These are phyloP conservation scores for Oscheius sp. DNA, from an alignment of 2,888 invertebrate genomes.

Conservation along the genomic window DNA sequence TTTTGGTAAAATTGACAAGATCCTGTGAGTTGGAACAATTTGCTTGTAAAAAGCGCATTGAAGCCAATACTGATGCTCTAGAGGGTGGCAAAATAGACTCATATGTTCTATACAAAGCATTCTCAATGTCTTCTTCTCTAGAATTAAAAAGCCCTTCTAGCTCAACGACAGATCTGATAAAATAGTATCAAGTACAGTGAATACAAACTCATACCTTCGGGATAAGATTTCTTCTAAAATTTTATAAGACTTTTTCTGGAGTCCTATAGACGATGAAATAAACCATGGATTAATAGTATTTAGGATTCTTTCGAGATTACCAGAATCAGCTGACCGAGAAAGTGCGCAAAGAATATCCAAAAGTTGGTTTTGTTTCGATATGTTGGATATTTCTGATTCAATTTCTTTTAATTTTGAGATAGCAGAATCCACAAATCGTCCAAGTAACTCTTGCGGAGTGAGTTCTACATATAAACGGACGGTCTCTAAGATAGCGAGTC, in stretches of 20 bases:
- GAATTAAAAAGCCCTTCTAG: slow-evolving; percentile 47
- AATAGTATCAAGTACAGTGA: not conserved
- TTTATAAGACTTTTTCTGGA: slow-evolving; percentile 68
- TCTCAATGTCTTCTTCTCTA: slow-evolving; percentile 35
- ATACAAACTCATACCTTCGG: slow-evolving; percentile 40
- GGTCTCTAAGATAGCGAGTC: slow-evolving; percentile 82
- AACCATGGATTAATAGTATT: slow-evolving; percentile 57
- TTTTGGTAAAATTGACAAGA: too few species aligned
- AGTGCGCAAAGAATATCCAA: slow-evolving; percentile 63
- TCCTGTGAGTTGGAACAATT: slow-evolving; percentile 34
- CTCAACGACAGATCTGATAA: slow-evolving; percentile 35
- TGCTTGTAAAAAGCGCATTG: slow-evolving; percentile 38
- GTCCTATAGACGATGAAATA: slow-evolving; percentile 36
- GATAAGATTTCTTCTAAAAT: slow-evolving; percentile 63
- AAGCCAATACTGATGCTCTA: slow-evolving; percentile 44
- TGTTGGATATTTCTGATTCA: slow-evolving; percentile 32
- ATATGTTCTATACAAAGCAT: slow-evolving; percentile 37
- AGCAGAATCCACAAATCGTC: slow-evolving; percentile 59
- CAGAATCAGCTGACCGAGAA: slow-evolving; percentile 41
- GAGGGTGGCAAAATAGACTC: slow-evolving; percentile 37
- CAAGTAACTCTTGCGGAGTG: slow-evolving; percentile 70
- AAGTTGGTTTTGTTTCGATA: slow-evolving; percentile 45
- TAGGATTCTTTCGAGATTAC: slow-evolving; percentile 36
- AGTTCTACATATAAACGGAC: slow-evolving; percentile 77
- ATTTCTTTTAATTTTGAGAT: slow-evolving; percentile 55